Evolutionary conservation across 2,797 vertebrate genomes (phyloP).

Genomic region (Clarias platycephalus): DNA sequence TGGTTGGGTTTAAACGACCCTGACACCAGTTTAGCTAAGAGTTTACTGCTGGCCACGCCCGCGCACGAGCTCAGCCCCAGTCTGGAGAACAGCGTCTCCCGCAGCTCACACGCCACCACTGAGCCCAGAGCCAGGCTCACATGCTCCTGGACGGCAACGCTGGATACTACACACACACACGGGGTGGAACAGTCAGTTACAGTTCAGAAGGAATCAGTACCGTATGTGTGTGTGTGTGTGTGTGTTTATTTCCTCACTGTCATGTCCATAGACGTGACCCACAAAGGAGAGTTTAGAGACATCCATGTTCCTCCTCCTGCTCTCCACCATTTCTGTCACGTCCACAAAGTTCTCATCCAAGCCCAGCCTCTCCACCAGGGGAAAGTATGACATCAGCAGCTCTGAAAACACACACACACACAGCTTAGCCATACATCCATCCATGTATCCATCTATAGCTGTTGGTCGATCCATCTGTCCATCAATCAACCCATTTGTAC

Average conservation of each 20-base stretch:
- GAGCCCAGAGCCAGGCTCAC: conserved; percentile 78
- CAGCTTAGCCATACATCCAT: not conserved
- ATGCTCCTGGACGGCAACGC: conserved; percentile 65
- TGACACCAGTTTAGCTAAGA: conserved; percentile 87
- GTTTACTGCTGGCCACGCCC: conserved; percentile 84
- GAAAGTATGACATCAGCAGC: conserved; percentile 82
- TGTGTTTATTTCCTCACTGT: conserved; percentile 62
- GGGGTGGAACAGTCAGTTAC: not conserved
- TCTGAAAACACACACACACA: conserved; percentile 68
- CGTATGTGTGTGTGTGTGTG: not conserved
- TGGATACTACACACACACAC: conserved; percentile 58
- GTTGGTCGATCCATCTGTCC: too few species aligned
- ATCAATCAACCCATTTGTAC: too few species aligned
- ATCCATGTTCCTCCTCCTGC: conserved; percentile 62
- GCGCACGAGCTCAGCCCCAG: conserved; percentile 86
- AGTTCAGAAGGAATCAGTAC: not conserved
- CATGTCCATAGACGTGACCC: conserved; percentile 81
- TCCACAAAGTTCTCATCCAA: conserved; percentile 94
- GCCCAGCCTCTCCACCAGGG: conserved; percentile 86
- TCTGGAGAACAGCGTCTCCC: conserved; percentile 69
- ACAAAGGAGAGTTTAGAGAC: conserved; percentile 62
- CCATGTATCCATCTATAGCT: too few species aligned
- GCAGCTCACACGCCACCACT: conserved; percentile 82
- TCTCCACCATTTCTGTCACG: conserved; percentile 81
- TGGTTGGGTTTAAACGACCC: conserved; percentile 90